phyloP scores from a whole-genome alignment of 2,113 vertebrate species.

The Eidolon helvum region DNA sequence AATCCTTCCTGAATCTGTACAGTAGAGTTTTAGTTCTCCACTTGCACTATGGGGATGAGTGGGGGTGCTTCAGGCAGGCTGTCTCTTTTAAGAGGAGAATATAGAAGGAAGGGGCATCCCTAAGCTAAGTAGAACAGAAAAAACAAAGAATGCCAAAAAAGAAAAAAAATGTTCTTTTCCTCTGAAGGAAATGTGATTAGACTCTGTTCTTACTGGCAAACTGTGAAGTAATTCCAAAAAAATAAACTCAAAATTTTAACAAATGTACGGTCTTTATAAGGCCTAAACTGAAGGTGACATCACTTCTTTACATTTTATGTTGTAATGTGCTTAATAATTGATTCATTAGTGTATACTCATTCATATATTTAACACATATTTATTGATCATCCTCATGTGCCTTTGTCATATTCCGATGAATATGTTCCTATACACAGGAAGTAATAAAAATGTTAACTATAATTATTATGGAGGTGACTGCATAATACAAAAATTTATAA shows the following conservation, averaged over 20 bases:
- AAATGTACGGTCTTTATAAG: background rate
- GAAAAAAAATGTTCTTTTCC: background rate
- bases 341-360: background rate
- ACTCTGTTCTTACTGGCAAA: background rate
- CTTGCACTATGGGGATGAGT: background rate
- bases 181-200: background rate
- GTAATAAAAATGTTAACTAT: background rate
- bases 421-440: background rate
- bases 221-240: conserved; percentile 17
- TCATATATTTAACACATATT: background rate
- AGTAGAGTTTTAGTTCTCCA: background rate
- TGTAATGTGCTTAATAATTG: background rate
- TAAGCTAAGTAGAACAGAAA: background rate
- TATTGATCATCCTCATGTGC: background rate
- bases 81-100: background rate
- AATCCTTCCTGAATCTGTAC: background rate
- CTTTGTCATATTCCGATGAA: background rate
- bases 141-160: background rate
- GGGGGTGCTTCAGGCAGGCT: background rate
- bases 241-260: background rate
- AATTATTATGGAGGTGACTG: background rate
- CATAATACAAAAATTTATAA: background rate
- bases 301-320: background rate
- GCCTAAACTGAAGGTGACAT: background rate
- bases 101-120: background rate